Conservation (phyloP, 1,140 invertebrate genomes). For the Drosophila persimilis region DNA sequence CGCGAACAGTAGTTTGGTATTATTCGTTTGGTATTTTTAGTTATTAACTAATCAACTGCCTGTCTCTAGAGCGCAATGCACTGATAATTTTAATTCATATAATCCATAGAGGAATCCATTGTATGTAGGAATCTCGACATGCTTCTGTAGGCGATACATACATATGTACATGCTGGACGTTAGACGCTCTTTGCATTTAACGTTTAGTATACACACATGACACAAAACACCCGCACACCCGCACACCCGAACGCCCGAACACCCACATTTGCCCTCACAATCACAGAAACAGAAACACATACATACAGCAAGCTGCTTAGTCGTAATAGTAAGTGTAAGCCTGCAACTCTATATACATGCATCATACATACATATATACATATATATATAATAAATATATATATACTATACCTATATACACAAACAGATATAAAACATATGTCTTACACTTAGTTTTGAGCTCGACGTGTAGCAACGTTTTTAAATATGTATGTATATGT, state of each 20-base stretch:
- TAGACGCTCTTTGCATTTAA: constrained; percentile 35
- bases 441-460: constrained; percentile 59
- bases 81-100: constrained; percentile 79
- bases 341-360: constrained; percentile 37
- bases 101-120: constrained; percentile 42
- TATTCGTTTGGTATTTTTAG: constrained; percentile 61
- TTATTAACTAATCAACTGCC: constrained; percentile 69
- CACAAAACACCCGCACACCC: constrained; percentile 1
- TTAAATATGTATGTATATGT: constrained; percentile 61
- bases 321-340: constrained; percentile 47
- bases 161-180: constrained; percentile 10
- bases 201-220: constrained; percentile 30
- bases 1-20: constrained; percentile 47
- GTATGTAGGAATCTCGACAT: constrained; percentile 65
- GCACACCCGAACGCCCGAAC: constrained; percentile 21
- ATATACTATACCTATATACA: constrained; percentile 13
- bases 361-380: constrained; percentile 35
- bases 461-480: constrained; percentile 53
- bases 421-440: constrained; percentile 8
- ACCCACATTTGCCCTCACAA: constrained; percentile 26
- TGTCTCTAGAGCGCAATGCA: constrained; percentile 78
- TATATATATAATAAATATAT: constrained; percentile 17
- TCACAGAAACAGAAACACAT: constrained; percentile 13
- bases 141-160: constrained; percentile 53
- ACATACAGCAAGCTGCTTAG: constrained; percentile 49